phyloP scores from a whole-genome alignment of 2,113 vertebrate species.

The Alaudala cheleensis region DNA sequence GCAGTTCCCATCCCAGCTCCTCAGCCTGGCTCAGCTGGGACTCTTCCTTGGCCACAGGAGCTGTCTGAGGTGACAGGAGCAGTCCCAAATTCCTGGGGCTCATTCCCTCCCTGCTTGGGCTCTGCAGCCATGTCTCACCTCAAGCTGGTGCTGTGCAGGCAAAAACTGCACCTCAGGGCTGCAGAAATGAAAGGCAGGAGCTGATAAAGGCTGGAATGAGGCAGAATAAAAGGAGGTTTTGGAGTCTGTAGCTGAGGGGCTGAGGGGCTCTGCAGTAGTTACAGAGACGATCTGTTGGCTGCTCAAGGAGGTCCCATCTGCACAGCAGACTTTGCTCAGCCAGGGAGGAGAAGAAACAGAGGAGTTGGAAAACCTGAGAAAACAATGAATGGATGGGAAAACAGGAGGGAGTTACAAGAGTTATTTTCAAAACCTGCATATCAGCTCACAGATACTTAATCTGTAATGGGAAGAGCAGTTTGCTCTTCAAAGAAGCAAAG shows the following conservation, averaged over 20 bases:
- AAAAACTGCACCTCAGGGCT: background rate
- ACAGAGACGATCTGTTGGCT: background rate
- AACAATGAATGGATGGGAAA: background rate
- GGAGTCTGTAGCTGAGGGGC: background rate
- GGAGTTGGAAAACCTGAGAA: background rate
- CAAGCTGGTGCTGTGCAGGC: background rate
- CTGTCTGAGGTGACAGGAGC: background rate
- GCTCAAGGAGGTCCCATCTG: background rate
- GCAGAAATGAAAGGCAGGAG: background rate
- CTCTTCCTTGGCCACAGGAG: background rate
- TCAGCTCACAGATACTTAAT: background rate
- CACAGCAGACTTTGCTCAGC: background rate
- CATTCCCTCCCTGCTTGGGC: fast-evolving
- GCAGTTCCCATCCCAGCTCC: background rate
- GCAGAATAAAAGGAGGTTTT: background rate
- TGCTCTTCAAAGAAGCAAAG: background rate
- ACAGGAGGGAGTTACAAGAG: background rate
- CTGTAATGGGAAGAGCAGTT: background rate
- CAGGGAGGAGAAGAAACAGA: background rate
- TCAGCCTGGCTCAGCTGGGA: background rate
- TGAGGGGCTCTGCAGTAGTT: background rate
- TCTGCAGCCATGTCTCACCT: fast-evolving
- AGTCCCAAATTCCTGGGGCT: background rate
- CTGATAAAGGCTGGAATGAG: background rate
- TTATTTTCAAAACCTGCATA: background rate